Evolutionary conservation across 2,888 invertebrate species (phyloP), one percentile per base, ranked within the genome.

Genomic region (Leucophenga montana): DNA sequence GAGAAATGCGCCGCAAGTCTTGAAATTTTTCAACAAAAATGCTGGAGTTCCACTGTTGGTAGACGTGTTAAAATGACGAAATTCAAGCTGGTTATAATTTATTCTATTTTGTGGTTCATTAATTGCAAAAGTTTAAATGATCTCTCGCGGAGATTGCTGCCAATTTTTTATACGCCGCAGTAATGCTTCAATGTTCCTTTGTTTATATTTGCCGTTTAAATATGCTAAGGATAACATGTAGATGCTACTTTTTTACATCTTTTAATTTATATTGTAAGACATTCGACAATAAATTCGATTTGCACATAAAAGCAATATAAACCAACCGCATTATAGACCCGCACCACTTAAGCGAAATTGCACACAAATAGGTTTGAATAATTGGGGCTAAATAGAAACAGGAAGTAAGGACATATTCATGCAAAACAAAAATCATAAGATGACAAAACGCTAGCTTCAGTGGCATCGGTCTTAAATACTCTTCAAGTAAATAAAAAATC

Each of bases 71-170:
- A 61, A 61, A 61, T 39, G 61, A 61, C 61, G 44, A 61, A 61
- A 61, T 31, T n/a, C 33, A 39, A 57, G 67, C 48, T 57, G 68
- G 31, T 59, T 50, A 61, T 59, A 65, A 67, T 71, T 44, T 69
- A 70, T 71, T 75, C 75, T 71, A 75, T 69, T 75, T 75, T 75
- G 73, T 69, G 75, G 74, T 69, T 69, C 75, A 75, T 75, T 73
- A 75, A 75, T 75, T 61, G 61, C 61, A 39, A 61, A 61, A 61
- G 61, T 61, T 61, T 61, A 61, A 61, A 44, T 61, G n/a, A 61
- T 39, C 44, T 61, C 31, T 1, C 39, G 61, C 39, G 39, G 9
- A 39, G 39, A 39, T 39, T 39, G 11, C 11, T 11, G 3, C 9
- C 4, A 27, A 2, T 27, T 27, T 27, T 27, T 27, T 27, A 27